Conservation (phyloP, 2,797 vertebrate genomes). For the Nyctalus aviator region DNA sequence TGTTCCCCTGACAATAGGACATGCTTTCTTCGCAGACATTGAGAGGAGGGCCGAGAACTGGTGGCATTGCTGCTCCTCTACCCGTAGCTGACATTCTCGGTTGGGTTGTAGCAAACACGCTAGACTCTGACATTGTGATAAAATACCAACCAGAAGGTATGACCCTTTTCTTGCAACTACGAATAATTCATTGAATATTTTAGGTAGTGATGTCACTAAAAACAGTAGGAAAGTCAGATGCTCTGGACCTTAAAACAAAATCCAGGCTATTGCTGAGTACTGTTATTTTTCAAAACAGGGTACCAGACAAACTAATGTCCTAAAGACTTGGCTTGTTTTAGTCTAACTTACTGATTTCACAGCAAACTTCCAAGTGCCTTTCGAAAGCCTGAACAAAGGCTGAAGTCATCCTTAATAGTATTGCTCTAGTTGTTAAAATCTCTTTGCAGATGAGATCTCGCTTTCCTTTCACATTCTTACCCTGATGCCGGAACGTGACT, state of each 20-base stretch:
- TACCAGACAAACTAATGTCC: background rate
- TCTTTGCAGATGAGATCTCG: background rate
- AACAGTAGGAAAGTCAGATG: constrained; percentile 75
- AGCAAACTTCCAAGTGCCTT: background rate
- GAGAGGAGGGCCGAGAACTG: background rate
- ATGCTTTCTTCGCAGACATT: constrained; percentile 41
- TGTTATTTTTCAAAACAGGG: background rate
- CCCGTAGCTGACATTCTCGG: constrained; percentile 1
- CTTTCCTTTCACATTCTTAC: background rate
- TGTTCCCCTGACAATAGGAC: background rate
- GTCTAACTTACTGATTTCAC: constrained; percentile 16
- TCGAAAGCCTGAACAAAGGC: background rate
- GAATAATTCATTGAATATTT: constrained; percentile 84
- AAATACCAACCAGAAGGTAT: constrained; percentile 71
- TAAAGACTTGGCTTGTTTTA: background rate
- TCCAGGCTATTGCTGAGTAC: constrained; percentile 46
- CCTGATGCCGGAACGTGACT: background rate
- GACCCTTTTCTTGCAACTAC: constrained; percentile 59
- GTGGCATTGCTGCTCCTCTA: too few relatives aligned
- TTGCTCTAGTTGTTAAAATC: background rate
- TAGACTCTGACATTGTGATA: constrained; percentile 78
- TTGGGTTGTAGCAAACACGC: constrained; percentile 61
- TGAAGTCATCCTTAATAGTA: background rate
- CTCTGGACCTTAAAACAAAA: constrained; percentile 77
- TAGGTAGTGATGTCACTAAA: constrained; percentile 76